Evolutionary conservation across 35 echinoderm and acorn worm genomes (phyloP).

Genomic region (Heliocidaris erythrogramma): DNA sequence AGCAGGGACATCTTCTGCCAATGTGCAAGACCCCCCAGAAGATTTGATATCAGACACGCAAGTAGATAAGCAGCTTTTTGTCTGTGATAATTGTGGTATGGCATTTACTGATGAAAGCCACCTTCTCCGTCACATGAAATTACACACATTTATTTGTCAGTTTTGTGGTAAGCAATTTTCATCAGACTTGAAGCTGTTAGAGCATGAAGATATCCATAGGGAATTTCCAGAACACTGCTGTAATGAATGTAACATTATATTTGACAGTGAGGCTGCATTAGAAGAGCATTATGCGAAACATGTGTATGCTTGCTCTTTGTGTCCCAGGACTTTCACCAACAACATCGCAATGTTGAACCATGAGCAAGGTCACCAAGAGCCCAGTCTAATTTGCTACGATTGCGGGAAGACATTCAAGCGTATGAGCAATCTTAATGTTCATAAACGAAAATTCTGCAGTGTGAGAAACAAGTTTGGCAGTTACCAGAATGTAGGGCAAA

Average conservation of each 20-base stretch:
- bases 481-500: no score
- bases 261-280: neutral
- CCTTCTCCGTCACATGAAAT: neutral
- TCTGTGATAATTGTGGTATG: neutral
- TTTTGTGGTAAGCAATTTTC: neutral
- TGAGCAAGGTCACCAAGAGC: neutral
- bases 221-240: neutral
- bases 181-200: neutral
- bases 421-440: neutral
- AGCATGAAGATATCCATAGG: neutral
- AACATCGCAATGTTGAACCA: neutral
- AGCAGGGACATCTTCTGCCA: neutral
- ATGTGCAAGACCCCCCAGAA: neutral
- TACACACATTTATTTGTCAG: neutral
- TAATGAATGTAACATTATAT: neutral
- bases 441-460: neutral
- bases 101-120: neutral
- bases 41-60: neutral
- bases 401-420: neutral
- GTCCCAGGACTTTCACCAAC: neutral
- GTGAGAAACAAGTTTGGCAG: neutral
- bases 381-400: neutral
- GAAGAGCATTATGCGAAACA: neutral
- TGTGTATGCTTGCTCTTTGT: neutral
- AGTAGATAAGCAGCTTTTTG: neutral